Base-by-base conservation (phyloP, 2,888 invertebrate genomes). In the Plagodis dolabraria region DNA sequence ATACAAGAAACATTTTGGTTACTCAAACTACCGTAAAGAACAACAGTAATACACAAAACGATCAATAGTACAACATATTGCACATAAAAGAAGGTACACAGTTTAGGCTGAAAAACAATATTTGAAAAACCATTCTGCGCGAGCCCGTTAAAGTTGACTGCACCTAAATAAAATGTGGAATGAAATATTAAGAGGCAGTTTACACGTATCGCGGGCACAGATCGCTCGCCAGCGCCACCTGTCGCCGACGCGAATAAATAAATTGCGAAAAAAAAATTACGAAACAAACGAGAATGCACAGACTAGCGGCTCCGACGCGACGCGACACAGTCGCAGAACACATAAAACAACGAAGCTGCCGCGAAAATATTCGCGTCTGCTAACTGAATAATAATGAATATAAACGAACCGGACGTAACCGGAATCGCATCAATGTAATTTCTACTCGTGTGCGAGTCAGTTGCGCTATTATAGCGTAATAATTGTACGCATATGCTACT, bases 141-240 rank as follows among this genome's bases (percentile, higher is more conserved):
- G 50, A 57, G 63, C 57, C 64, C 64, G 73, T 72, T 70, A 65
- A 68, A 73, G 77, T 75, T 75, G 77, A 75, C 69, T 80, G 78
- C 76, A 69, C 69, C 73, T 70, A 77, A 85, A 85, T 84, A 84
- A 86, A 85, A 81, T 77, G 77, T 79, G 75, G 75, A 80, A 80
- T 86, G 82, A 86, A 85, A 82, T 86, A 84, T 86, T 79, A 82
- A 83, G 75, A 79, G 86, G 76, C 81, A 80, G 83, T 85, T 84
- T 80, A 85, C 82, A 83, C 82, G 79, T 83, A 87, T 83, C 85
- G 79, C 79, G 74, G 65, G 77, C 80, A 64, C 79, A 69, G 76
- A 82, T 83, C 82, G 82, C 65, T 74, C 69, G 75, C 66, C 77
- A 75, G 77, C 82, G 86, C 86, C 90, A 91, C 87, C 89, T 91